Conservation (phyloP, 2,888 invertebrate genomes). For the Lucinisca nassula region DNA sequence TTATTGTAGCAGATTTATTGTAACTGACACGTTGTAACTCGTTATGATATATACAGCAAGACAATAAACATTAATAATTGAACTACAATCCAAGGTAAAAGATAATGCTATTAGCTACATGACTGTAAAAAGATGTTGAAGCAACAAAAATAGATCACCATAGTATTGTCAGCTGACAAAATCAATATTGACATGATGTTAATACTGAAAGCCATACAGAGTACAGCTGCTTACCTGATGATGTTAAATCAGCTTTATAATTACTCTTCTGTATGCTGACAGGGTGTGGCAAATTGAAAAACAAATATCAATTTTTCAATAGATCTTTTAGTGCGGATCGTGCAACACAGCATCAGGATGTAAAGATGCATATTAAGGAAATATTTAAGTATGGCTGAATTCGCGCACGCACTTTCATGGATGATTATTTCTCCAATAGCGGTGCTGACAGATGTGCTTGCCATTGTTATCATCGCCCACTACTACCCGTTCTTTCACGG, state of each 20-base stretch:
- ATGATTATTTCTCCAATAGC: constrained; percentile 77
- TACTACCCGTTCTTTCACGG: constrained; percentile 80
- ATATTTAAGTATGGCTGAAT: constrained; percentile 68
- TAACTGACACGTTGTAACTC: no score
- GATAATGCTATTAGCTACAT: no score
- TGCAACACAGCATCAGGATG: no score
- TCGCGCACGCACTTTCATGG: constrained; percentile 74
- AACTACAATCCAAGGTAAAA: no score
- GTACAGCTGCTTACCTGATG: not conserved
- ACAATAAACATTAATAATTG: no score
- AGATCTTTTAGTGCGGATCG: no score
- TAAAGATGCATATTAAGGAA: no score
- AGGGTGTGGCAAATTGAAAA: not conserved
- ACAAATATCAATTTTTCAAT: not conserved
- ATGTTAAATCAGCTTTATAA: not conserved
- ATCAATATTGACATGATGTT: not conserved
- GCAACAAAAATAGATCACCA: no score
- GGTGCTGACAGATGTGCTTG: constrained; percentile 74
- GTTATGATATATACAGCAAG: no score
- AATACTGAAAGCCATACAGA: not conserved
- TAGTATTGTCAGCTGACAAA: no score
- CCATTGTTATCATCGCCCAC: constrained; percentile 75
- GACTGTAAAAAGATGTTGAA: no score
- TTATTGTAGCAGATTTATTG: no score
- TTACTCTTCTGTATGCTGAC: not conserved